Conservation (phyloP, 2,888 invertebrate genomes). For the Glaucopsyche alexis region DNA sequence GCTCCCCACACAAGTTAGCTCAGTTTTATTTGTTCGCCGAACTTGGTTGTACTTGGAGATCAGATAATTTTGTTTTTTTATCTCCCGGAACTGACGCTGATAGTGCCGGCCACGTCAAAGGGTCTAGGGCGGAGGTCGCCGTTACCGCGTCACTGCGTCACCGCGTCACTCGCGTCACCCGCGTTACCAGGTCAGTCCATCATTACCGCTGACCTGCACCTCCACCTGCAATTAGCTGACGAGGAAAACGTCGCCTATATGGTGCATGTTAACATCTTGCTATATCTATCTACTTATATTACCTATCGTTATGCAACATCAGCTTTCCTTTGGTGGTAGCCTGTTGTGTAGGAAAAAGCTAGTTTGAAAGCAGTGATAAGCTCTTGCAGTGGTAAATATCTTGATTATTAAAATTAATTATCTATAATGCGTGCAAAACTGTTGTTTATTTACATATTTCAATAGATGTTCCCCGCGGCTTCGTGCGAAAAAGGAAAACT, state of each 20-base stretch:
- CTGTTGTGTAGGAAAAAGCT: neutral
- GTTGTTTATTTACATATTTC: too few relatives aligned
- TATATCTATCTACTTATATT: neutral
- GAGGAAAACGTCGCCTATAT: neutral
- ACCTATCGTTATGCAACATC: too few relatives aligned
- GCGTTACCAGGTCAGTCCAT: neutral
- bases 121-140: neutral
- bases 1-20: too few relatives aligned
- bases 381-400: too few relatives aligned
- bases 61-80: neutral
- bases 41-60: neutral
- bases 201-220: conserved; percentile 1
- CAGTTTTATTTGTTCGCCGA: neutral
- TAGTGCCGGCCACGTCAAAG: neutral
- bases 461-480: too few relatives aligned
- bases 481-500: too few relatives aligned
- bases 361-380: too few relatives aligned
- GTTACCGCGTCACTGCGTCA: too few relatives aligned
- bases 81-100: neutral
- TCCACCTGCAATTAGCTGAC: neutral
- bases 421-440: too few relatives aligned
- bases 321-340: too few relatives aligned
- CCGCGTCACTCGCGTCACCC: neutral
- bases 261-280: neutral
- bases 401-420: too few relatives aligned